These are phyloP conservation scores for Meles meles DNA, from an alignment of 2,113 vertebrate species.

Conservation along the genomic window DNA sequence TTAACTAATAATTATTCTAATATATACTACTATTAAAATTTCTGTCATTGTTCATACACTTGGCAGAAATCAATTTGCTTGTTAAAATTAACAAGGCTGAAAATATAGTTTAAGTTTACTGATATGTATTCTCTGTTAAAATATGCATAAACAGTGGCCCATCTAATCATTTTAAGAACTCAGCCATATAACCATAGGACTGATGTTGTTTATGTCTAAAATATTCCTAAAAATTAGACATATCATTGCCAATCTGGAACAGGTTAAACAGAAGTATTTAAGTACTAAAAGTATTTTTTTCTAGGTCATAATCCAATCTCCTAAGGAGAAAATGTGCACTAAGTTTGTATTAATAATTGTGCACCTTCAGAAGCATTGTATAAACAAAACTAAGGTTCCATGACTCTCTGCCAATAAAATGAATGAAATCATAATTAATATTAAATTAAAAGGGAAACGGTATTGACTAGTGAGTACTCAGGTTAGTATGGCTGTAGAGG, in stretches of 20 bases:
- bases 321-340: neutral
- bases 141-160: neutral
- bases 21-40: neutral
- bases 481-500: neutral
- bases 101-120: neutral
- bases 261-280: neutral
- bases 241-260: neutral
- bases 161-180: neutral
- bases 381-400: neutral
- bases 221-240: neutral
- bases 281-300: neutral
- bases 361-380: neutral
- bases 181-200: neutral
- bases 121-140: neutral
- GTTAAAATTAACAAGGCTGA: neutral
- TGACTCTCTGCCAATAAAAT: neutral
- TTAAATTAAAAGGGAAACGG: neutral
- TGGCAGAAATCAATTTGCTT: neutral
- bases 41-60: neutral
- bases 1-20: neutral
- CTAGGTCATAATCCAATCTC: neutral
- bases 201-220: neutral
- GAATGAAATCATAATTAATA: neutral
- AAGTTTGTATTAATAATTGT: neutral
- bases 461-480: neutral